A percentile compares a stretch with the other conserved stretches of the same genome.
These are phyloP conservation scores for Planiliza haematocheilus DNA, from an alignment of 2,113 vertebrate species.

Conservation along the genomic window DNA sequence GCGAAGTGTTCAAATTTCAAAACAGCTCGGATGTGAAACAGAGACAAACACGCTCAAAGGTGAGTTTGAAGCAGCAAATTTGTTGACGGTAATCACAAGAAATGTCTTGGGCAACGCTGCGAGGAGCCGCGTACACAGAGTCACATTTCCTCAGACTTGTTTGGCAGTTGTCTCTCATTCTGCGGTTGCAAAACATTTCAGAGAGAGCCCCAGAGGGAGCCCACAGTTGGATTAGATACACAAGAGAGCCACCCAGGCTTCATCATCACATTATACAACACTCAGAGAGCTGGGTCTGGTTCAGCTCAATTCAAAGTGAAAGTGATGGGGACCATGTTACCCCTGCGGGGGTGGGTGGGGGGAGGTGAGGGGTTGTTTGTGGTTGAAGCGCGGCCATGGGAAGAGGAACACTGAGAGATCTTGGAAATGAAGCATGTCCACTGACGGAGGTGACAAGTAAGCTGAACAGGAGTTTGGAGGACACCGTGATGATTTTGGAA, in stretches of 20 bases:
- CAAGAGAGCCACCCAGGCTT: slow-evolving; percentile 66
- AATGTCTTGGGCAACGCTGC: slow-evolving; percentile 38
- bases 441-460: slow-evolving; percentile 52
- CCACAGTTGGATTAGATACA: slow-evolving; percentile 42
- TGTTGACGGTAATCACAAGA: slow-evolving; percentile 7
- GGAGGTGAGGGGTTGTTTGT: slow-evolving; percentile 26
- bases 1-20: no score
- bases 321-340: slow-evolving; percentile 65
- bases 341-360: slow-evolving; percentile 5
- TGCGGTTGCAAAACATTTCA: slow-evolving; percentile 56
- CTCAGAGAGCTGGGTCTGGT: slow-evolving; percentile 66
- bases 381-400: slow-evolving; percentile 54
- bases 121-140: background rate
- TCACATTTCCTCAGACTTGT: slow-evolving; percentile 40
- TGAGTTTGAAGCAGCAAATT: slow-evolving; percentile 3
- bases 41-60: background rate
- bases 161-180: slow-evolving; percentile 68
- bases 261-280: slow-evolving; percentile 73
- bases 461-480: slow-evolving; percentile 53
- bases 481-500: slow-evolving; percentile 53
- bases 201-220: slow-evolving; percentile 26
- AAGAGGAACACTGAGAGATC: slow-evolving; percentile 51
- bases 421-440: slow-evolving; percentile 44
- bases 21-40: no score
- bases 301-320: slow-evolving; percentile 73